These are phyloP conservation scores for Dicerorhinus sumatrensis DNA, from an alignment of 2,113 vertebrate species.

Conservation along the genomic window DNA sequence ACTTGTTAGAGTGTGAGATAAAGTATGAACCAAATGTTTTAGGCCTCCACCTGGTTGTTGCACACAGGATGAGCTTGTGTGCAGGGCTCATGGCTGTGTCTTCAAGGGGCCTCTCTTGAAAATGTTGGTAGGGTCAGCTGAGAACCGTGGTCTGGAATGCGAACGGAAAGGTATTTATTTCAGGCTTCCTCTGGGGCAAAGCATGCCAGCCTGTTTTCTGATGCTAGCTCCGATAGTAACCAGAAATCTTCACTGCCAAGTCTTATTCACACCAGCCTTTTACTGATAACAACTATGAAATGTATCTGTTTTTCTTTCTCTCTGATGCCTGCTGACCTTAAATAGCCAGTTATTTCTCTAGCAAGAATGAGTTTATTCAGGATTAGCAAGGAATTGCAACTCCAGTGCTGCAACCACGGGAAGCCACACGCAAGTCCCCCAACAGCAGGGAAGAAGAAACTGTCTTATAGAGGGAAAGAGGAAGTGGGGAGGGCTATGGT, in stretches of 20 bases:
- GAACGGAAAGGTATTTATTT: neutral
- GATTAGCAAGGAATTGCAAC: too few species aligned
- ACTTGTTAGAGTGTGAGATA: neutral
- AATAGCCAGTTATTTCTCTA: too few species aligned
- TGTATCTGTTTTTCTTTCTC: neutral
- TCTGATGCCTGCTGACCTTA: neutral
- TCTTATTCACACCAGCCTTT: neutral
- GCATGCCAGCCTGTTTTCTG: neutral
- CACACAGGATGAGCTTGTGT: neutral
- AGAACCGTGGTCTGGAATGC: neutral
- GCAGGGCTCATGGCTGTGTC: neutral
- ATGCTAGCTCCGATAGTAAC: neutral
- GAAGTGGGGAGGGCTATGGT: too few species aligned
- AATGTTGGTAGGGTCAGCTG: neutral
- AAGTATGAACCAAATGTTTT: neutral
- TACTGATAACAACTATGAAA: neutral
- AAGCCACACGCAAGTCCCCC: too few species aligned
- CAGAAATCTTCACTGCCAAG: too few species aligned
- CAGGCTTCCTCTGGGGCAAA: neutral
- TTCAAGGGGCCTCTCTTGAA: neutral
- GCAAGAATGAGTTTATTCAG: too few species aligned
- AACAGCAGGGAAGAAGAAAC: too few species aligned
- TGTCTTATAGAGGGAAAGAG: too few species aligned
- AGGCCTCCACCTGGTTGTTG: neutral
- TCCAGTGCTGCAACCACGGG: too few species aligned